These are phyloP conservation scores for Bujurquina vittata DNA, from an alignment of 2,113 vertebrate species.

Conservation along the genomic window DNA sequence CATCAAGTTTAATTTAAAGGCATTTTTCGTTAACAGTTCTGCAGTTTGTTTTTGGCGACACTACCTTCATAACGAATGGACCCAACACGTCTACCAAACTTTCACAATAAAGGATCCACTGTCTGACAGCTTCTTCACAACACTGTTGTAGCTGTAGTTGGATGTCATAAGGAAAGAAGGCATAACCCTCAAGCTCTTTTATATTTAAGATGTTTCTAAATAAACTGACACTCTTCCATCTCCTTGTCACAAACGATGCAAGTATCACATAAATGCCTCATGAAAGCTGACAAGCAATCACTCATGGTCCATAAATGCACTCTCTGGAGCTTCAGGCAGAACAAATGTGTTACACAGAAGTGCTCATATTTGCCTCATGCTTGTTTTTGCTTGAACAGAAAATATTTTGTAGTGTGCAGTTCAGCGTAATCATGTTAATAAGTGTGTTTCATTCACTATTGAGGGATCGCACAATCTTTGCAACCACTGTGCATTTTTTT, in stretches of 20 bases:
- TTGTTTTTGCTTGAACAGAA: slow-evolving; percentile 8
- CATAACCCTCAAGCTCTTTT: not conserved
- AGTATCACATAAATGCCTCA: slow-evolving; percentile 35
- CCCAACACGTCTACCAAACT: not conserved
- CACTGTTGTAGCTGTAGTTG: not conserved
- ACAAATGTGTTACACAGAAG: slow-evolving; percentile 10
- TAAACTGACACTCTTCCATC: slow-evolving; percentile 34
- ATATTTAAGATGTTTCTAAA: slow-evolving; percentile 42
- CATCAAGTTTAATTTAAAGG: not conserved
- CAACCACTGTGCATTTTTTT: not conserved
- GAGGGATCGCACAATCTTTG: not conserved
- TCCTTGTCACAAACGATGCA: slow-evolving; percentile 58
- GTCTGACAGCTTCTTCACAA: not conserved
- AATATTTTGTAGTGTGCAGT: not conserved
- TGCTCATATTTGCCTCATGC: slow-evolving; percentile 21
- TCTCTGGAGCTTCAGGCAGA: slow-evolving; percentile 22
- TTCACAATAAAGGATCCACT: not conserved
- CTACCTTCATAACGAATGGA: not conserved
- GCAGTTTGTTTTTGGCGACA: not conserved
- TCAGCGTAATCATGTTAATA: not conserved
- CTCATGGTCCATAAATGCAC: slow-evolving; percentile 36
- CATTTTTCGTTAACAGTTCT: not conserved
- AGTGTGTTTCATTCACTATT: not conserved
- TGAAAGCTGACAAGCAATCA: slow-evolving; percentile 55
- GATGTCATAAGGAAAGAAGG: not conserved